Conservation (phyloP, 1,140 invertebrate genomes). For the Laodelphax striatellus region DNA sequence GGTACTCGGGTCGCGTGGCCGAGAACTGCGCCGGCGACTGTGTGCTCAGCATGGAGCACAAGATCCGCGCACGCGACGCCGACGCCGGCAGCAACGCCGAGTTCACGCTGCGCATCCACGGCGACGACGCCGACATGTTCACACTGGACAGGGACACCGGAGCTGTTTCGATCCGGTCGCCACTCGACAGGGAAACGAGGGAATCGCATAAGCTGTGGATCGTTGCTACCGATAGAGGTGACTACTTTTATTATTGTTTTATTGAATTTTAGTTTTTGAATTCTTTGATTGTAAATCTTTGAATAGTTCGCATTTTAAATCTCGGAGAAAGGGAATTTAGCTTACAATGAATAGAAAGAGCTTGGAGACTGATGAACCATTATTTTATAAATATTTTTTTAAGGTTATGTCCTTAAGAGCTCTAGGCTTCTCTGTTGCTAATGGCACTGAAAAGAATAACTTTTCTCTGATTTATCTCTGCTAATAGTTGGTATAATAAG, state of each 20-base stretch:
- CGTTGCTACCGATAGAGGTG: slow-evolving; percentile 54
- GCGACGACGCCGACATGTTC: slow-evolving; percentile 65
- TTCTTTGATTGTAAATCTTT: too few relatives aligned
- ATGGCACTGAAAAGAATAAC: too few relatives aligned
- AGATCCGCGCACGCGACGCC: slow-evolving; percentile 56
- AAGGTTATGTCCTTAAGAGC: too few relatives aligned
- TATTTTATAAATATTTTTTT: too few relatives aligned
- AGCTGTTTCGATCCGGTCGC: slow-evolving; percentile 38
- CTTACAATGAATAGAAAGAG: too few relatives aligned
- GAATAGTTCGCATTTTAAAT: too few relatives aligned
- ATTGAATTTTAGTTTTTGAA: too few relatives aligned
- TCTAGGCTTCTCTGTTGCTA: too few relatives aligned
- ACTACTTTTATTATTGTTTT: not conserved
- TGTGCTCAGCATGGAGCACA: slow-evolving; percentile 53
- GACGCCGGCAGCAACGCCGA: slow-evolving; percentile 69
- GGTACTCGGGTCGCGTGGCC: slow-evolving; percentile 63
- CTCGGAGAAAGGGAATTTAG: too few relatives aligned
- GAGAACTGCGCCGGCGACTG: slow-evolving; percentile 67
- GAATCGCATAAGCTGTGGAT: slow-evolving; percentile 54
- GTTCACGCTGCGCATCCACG: slow-evolving; percentile 57
- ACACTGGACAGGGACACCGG: slow-evolving; percentile 56
- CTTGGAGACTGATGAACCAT: too few relatives aligned
- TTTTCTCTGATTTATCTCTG: too few relatives aligned
- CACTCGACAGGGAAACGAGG: slow-evolving; percentile 61
- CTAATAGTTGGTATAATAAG: too few relatives aligned